These are phyloP conservation scores for Napeogenes sylphis DNA, from an alignment of 2,888 invertebrate genomes.

Conservation along the genomic window DNA sequence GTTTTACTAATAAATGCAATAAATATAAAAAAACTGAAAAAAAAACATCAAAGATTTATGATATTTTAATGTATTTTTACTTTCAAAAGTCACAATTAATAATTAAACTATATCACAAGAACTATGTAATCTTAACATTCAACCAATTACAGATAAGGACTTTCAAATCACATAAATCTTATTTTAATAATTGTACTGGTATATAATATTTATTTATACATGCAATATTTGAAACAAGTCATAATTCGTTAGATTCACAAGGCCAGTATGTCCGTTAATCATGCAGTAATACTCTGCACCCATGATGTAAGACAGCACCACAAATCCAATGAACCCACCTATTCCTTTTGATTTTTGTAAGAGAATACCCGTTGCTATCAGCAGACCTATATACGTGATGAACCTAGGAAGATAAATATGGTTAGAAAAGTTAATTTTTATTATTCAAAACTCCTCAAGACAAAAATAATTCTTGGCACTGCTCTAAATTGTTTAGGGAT, in stretches of 20 bases:
- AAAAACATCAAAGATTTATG: neutral
- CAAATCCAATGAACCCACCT: constrained; percentile 87
- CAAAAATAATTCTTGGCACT: too few species aligned
- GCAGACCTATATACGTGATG: constrained; percentile 89
- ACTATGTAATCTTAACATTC: neutral
- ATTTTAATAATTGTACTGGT: neutral
- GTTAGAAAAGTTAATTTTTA: neutral
- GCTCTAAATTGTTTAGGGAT: too few species aligned
- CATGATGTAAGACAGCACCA: constrained; percentile 89
- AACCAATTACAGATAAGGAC: too few species aligned
- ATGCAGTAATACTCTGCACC: constrained; percentile 86
- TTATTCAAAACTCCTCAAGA: too few species aligned
- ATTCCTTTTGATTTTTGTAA: constrained; percentile 87
- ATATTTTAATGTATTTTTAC: constrained; percentile 11
- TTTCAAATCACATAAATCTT: neutral
- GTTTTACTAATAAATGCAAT: neutral
- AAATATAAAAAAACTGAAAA: constrained; percentile 6
- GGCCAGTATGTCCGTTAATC: constrained; percentile 73
- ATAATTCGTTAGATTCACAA: constrained; percentile 57
- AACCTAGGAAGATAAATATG: constrained; percentile 73
- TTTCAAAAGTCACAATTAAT: neutral
- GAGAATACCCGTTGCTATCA: constrained; percentile 90
- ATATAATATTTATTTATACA: constrained; percentile 33
- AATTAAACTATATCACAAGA: constrained; percentile 1
- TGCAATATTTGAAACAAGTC: constrained; percentile 55